Base-by-base conservation (phyloP, 2,888 invertebrate species). In the Galerucella nymphaeae region DNA sequence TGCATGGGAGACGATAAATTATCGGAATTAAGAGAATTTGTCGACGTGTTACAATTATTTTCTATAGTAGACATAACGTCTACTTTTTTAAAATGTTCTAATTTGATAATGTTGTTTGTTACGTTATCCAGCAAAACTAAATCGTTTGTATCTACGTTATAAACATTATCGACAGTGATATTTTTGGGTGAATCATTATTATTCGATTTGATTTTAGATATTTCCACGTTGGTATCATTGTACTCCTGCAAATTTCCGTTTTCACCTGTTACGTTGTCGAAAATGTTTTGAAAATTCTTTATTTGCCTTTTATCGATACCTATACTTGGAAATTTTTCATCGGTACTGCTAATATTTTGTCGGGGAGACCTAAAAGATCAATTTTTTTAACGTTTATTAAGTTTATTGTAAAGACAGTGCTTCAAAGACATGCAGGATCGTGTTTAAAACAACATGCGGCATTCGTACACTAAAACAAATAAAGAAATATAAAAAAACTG, bases 1-100 rank as follows among this genome's bases (percentile, higher is more conserved):
- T 87, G 88, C 87, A 88, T 88, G 6, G 88, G 87, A 18, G 88
- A 88, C 18, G 87, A 87, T 63, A 87, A 80, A 78, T 87, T 87
- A 71, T 87, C 87, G 0, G 87, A 87, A 77, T 86, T 86, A 63
- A 87, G 78, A 9, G 88, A 87, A 79, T 87, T 87, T 20, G 85
- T 85, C 13, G 86, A 87, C 73, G 85, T 86, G 75, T 86, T 87
- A 64, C 86, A 84, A 75, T 86, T 85, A 59, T 84, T 82, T 67
- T 84, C 81, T 59, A 81, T 78, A 10, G 76, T 80, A 0, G 79
- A 67, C 55, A 80, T 78, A 16, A 82, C 75, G 66, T 82, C 82
- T 10, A 81, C 79, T 75, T 83, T 84, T 71, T 82, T 83, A 66
- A 82, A 82, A 70, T 83, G 79, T 69, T 83, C 83, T 42, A 84